These are phyloP conservation scores for Setophaga coronata DNA, from an alignment of 2,113 vertebrate genomes.

Conservation along the genomic window DNA sequence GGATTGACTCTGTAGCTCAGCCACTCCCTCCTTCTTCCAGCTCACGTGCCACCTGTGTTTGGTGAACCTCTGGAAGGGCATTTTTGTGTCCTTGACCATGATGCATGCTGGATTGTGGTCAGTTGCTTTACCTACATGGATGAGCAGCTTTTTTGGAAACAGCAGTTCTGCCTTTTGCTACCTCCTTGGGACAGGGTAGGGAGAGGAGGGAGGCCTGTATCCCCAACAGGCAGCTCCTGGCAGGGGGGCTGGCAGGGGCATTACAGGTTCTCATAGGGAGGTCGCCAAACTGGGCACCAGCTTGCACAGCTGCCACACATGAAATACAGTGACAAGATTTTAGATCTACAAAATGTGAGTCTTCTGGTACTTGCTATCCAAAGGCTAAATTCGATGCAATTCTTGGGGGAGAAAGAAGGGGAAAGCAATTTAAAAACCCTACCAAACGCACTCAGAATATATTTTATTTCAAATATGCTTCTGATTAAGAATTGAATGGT, in stretches of 20 bases:
- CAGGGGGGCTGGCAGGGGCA: background rate
- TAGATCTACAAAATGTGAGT: background rate
- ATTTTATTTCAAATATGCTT: background rate
- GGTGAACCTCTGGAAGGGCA: background rate
- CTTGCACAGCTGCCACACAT: background rate
- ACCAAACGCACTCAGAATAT: background rate
- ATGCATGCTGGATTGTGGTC: background rate
- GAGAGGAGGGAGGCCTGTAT: no score
- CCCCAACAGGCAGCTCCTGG: no score
- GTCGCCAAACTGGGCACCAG: background rate
- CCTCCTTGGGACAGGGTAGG: background rate
- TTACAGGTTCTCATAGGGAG: background rate
- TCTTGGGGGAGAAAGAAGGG: background rate
- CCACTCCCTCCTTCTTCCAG: background rate
- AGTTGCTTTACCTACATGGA: background rate
- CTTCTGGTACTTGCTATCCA: background rate
- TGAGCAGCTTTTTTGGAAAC: background rate
- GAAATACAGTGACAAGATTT: background rate
- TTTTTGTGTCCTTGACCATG: background rate
- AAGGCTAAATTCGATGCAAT: background rate
- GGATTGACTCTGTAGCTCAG: background rate
- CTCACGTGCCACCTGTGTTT: background rate
- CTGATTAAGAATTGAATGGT: background rate
- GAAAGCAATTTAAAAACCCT: background rate
- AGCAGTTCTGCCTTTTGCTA: fast-evolving